Base-by-base conservation (phyloP, 2,797 vertebrate species). In the Tenualosa thibaudeaui region DNA sequence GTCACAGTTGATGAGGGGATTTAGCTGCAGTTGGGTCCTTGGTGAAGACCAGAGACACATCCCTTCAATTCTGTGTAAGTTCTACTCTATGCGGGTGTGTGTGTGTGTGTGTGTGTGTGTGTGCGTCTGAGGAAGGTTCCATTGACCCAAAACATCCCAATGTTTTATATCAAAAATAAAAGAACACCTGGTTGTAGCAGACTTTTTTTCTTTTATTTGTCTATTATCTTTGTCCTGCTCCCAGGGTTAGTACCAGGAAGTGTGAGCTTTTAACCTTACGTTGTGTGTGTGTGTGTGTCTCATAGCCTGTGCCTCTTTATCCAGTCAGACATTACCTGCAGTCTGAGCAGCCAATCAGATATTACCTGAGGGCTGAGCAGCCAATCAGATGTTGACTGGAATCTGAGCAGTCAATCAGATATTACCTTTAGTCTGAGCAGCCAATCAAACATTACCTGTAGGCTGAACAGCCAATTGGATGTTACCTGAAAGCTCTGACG, bases 401-500 rank as follows among this genome's bases (percentile, higher is more conserved):
- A 31, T 31, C 26, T 65, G 62, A 31, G 3, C 62, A 26, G 24
- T 3, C 26, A 68, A 68, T 68, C 10, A 15, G 26, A 68, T 8
- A 37, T 31, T 31, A 13, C 62, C 62, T 68, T 31, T 1, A 31
- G 65, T 9, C 65, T 71, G 5, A 40, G 13, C 12, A 71, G 2
- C 65, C 26, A 71, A 17, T 71, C 31, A 19, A 12, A 4, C 8
- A 31, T 40, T 40, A 37, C 31, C 65, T 37, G 31, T 4, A 17
- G 65, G 3, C 31, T 40, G 1, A 17, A 12, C 10, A 71, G 65
- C 65, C 65, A 71, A 71, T 71, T 13, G 17, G 68, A 12, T 8
- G n/a, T 86, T 86, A 95, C 95, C 93, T 93, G 88, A 95, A 95
- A 51, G 93, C 93, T 85, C 93, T 87, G 81, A 95, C 92, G 5